These are phyloP conservation scores for Campoletis sonorensis DNA, from an alignment of 1,140 invertebrate genomes.

Conservation along the genomic window DNA sequence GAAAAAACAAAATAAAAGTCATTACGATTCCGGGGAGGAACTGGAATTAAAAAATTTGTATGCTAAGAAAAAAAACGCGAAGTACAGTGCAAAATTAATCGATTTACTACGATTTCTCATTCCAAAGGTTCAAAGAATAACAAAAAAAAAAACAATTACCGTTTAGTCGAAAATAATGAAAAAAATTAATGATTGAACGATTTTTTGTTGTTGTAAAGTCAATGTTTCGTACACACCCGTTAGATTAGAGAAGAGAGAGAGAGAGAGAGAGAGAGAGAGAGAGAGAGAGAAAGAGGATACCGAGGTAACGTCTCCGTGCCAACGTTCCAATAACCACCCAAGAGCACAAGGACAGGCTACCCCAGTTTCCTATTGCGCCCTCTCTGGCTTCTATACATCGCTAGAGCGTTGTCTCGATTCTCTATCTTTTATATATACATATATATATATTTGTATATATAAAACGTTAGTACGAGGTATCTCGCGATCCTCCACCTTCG, in stretches of 20 bases:
- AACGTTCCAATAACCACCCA: slow-evolving; percentile 74
- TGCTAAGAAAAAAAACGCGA: too few relatives aligned
- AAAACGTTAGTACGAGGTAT: slow-evolving; percentile 18
- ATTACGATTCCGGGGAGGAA: too few relatives aligned
- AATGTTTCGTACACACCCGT: slow-evolving; percentile 25
- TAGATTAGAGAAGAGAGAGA: slow-evolving; percentile 18
- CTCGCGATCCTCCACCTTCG: slow-evolving; percentile 44
- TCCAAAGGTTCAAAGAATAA: too few relatives aligned
- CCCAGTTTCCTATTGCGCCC: slow-evolving; percentile 73
- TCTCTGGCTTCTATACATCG: slow-evolving; percentile 62
- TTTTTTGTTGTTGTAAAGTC: background rate
- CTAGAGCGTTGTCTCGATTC: slow-evolving; percentile 22
- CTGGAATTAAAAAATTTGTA: too few relatives aligned
- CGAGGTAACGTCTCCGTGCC: slow-evolving; percentile 73
- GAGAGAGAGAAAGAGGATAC: slow-evolving; percentile 66
- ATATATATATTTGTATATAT: background rate
- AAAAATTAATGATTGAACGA: too few relatives aligned
- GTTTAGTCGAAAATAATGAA: too few relatives aligned
- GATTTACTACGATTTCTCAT: too few relatives aligned
- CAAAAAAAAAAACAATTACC: too few relatives aligned
- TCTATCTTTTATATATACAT: background rate
- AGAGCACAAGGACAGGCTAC: slow-evolving; percentile 75
- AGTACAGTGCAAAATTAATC: too few relatives aligned
- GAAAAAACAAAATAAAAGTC: too few relatives aligned
- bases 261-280: slow-evolving; percentile 60